Percentiles rank a stretch among this genome's conserved stretches.
Evolutionary conservation across 1,140 invertebrate genomes (phyloP).

Genomic region (Bombus breviceps): DNA sequence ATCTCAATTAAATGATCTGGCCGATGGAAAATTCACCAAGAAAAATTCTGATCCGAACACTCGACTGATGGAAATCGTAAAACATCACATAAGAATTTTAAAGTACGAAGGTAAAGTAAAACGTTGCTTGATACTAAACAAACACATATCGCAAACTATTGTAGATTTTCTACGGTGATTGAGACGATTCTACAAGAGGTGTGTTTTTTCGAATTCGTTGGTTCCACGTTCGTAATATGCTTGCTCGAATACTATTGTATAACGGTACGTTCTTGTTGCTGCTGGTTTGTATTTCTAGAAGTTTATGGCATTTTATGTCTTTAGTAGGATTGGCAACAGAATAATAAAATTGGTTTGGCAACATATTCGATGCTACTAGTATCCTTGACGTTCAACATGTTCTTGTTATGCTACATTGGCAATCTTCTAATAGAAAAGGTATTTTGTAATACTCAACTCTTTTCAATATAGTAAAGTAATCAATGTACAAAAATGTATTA

Average conservation of each 20-base stretch:
- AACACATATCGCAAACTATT: no score
- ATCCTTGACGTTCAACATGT: constrained; percentile 70
- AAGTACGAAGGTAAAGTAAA: constrained; percentile 16
- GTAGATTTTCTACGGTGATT: no score
- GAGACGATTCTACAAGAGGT: no score
- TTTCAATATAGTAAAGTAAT: no score
- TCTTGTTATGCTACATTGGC: constrained; percentile 71
- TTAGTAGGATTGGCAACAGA: constrained; percentile 65
- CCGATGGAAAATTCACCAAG: constrained; percentile 12
- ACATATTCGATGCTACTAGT: constrained; percentile 58
- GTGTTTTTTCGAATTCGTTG: no score
- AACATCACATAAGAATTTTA: constrained; percentile 43
- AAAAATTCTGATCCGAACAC: not conserved
- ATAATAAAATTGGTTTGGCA: constrained; percentile 53
- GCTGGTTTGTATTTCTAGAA: not conserved
- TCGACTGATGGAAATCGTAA: constrained; percentile 43
- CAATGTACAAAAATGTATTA: no score
- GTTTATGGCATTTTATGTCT: not conserved
- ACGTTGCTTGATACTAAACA: no score
- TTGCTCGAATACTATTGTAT: constrained; percentile 5
- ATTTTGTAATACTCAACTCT: not conserved
- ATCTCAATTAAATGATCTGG: constrained; percentile 44
- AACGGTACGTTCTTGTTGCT: constrained; percentile 47
- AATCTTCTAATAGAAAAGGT: constrained; percentile 68
- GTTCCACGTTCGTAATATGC: no score